Conservation (phyloP, 2,797 vertebrate genomes). For the Iguana delicatissima region DNA sequence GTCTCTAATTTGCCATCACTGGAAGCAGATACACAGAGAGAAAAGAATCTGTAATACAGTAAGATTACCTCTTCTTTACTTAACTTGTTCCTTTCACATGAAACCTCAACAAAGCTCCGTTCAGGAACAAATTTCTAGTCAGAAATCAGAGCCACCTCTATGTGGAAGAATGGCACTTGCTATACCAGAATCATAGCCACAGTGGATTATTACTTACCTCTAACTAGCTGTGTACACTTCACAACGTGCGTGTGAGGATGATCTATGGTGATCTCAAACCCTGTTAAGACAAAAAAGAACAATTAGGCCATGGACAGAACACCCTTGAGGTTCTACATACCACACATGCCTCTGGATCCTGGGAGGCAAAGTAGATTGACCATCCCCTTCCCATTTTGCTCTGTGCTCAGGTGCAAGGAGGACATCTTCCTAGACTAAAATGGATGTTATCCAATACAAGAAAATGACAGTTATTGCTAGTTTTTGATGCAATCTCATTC, state of each 20-base stretch:
- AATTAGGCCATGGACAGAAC: constrained; percentile 43
- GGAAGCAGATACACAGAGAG: neutral
- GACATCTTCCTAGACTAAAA: constrained; percentile 46
- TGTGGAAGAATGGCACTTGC: rapidly evolving
- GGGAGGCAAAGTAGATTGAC: constrained; percentile 39
- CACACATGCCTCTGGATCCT: constrained; percentile 35
- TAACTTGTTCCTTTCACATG: neutral
- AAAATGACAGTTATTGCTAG: constrained; percentile 52
- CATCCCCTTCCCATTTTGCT: constrained; percentile 52
- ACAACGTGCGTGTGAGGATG: constrained; percentile 97
- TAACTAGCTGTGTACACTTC: constrained; percentile 94
- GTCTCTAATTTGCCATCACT: neutral
- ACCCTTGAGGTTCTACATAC: constrained; percentile 31
- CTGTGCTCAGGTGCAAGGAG: constrained; percentile 28
- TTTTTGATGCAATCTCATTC: constrained; percentile 42
- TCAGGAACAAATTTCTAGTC: neutral
- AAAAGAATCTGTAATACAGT: neutral
- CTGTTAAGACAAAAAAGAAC: constrained; percentile 79
- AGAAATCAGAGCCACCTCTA: neutral
- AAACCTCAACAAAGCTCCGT: neutral
- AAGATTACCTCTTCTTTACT: neutral
- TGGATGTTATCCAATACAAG: constrained; percentile 55
- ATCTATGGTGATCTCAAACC: constrained; percentile 96
- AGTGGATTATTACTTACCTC: constrained; percentile 84
- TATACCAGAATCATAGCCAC: too few species aligned